phyloP scores from a whole-genome alignment of 2,797 vertebrate genomes.

The Pangasius mekongensis region DNA sequence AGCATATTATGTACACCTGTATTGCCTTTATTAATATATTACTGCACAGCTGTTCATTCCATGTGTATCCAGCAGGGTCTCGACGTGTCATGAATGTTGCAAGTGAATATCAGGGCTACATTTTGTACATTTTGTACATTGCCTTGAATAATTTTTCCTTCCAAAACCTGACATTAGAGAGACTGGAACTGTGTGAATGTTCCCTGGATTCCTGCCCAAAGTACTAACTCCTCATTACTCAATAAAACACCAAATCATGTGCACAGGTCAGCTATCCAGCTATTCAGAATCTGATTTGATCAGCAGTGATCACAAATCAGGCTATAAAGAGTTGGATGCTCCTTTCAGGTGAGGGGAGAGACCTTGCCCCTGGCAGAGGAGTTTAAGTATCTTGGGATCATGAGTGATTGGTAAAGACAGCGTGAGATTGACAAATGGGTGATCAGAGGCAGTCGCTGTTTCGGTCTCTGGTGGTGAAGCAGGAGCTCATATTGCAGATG shows the following conservation, averaged over 20 bases:
- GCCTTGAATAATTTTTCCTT: background rate
- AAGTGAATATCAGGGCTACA: background rate
- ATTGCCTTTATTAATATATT: background rate
- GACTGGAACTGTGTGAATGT: background rate
- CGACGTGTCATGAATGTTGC: background rate
- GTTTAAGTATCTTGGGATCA: background rate
- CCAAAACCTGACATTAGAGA: background rate
- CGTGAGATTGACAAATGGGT: background rate
- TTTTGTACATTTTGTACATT: background rate
- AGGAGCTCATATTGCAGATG: background rate
- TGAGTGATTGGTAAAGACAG: background rate
- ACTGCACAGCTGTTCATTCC: background rate
- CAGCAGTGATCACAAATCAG: background rate
- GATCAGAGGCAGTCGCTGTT: too few relatives aligned
- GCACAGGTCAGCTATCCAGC: background rate
- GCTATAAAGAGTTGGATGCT: background rate
- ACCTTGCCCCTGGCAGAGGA: constrained; percentile 12
- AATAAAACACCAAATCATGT: background rate
- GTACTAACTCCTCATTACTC: background rate
- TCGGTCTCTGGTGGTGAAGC: background rate
- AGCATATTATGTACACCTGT: background rate
- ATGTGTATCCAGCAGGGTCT: background rate
- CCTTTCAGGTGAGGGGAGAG: background rate
- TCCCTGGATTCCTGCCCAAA: background rate
- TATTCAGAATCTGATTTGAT: background rate